Evolutionary conservation across 1,140 invertebrate species (phyloP), one percentile per base, ranked within the genome.

Genomic region (Calephelis nemesis): DNA sequence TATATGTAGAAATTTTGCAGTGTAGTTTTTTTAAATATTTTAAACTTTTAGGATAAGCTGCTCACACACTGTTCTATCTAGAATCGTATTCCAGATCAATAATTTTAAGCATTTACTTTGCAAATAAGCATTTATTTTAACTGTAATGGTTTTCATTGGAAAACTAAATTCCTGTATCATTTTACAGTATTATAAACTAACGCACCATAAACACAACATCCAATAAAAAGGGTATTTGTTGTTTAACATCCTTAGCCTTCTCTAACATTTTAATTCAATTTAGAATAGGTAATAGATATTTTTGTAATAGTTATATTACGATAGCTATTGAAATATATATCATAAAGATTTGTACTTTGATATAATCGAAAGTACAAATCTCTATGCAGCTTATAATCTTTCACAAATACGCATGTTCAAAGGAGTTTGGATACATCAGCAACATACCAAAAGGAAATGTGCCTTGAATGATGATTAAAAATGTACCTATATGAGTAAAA

Each of bases 381-480:
- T n/a, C 49, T 68, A 12, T 68, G 48, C 62, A 13, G 13, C 62
- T 42, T 42, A 81, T 87, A 88, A 81, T 83, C 79, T 83, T 79
- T 82, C 82, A 84, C 77, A 79, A 84, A 79, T 54, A 75, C 79
- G 76, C 83, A 85, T 87, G 77, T 87, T 84, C 79, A 81, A 83
- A 87, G 87, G 86, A 88, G 87, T 89, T 83, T 82, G 88, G 87
- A 88, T 84, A 84, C 77, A 88, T 91, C 88, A 91, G 88, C 88
- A 90, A 88, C 88, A 90, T 91, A 91, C 88, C 88, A 91, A 91
- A 91, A 87, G 71, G 84, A 85, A 81, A 85, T 88, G 88, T 91
- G 88, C 88, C 88, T 91, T 91, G 82, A 85, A 82, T 78, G 86
- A 80, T 80, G 75, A 75, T 81, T 81, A 80, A 74, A 67, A 74